A percentile compares a stretch with the other conserved stretches of the same genome.
Conservation (phyloP, 2,113 vertebrate species). For the Xiphorhynchus elegans region DNA sequence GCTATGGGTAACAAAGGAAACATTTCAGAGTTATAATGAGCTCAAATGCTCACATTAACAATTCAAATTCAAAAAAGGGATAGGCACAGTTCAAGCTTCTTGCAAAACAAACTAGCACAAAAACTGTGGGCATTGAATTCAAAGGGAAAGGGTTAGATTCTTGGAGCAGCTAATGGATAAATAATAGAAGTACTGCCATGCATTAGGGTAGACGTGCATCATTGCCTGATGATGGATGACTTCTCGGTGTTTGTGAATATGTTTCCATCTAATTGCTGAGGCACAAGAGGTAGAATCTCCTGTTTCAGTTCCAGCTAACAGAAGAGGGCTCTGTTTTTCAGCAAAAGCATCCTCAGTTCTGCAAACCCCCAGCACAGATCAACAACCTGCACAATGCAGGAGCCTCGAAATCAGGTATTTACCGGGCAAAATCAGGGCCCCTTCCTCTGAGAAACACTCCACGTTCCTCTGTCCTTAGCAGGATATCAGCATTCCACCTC, state of each 20-base stretch:
- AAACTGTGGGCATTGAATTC: neutral
- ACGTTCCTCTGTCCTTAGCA: neutral
- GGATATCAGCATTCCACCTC: no score
- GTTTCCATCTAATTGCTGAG: neutral
- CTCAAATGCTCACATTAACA: constrained; percentile 34
- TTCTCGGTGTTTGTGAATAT: neutral
- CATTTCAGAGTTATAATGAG: constrained; percentile 51
- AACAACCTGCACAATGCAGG: neutral
- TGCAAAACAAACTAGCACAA: neutral
- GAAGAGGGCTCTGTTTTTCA: constrained; percentile 27
- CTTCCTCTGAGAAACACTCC: neutral
- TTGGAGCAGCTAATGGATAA: neutral
- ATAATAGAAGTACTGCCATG: neutral
- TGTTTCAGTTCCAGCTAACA: neutral
- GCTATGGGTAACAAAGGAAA: constrained; percentile 54
- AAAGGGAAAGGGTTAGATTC: neutral
- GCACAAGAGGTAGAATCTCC: neutral
- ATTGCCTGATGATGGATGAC: neutral
- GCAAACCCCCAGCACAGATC: neutral
- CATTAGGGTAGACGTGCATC: neutral
- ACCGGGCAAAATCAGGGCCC: neutral
- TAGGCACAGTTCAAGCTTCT: neutral
- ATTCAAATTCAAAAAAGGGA: constrained; percentile 34
- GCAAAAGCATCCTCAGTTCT: neutral
- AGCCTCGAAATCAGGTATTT: neutral